A percentile compares a stretch with the other conserved stretches of the same genome.
phyloP scores from a whole-genome alignment of 2,797 vertebrate genomes.

The Leptatherina wallacei region DNA sequence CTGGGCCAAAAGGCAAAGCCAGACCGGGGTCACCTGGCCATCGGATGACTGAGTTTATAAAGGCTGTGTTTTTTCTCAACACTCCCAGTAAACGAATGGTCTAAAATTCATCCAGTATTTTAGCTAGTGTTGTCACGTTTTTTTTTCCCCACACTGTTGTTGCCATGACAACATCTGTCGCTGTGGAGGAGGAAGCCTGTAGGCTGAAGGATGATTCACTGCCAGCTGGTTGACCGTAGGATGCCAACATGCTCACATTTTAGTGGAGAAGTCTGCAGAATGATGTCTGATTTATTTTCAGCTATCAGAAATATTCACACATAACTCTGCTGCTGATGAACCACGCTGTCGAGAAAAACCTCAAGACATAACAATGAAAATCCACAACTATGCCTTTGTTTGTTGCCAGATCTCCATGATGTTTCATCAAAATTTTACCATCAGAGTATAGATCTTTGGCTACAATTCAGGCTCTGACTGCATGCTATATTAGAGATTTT shows the following conservation, averaged over 20 bases:
- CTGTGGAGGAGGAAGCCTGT: constrained; percentile 16
- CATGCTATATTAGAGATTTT: neutral
- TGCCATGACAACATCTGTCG: constrained; percentile 17
- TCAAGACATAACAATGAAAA: neutral
- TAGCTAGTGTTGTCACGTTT: neutral
- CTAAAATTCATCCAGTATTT: neutral
- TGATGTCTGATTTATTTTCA: constrained; percentile 1
- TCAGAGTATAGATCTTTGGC: neutral
- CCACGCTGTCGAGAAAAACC: neutral
- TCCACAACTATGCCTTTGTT: neutral
- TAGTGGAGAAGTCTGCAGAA: neutral
- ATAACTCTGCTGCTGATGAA: neutral
- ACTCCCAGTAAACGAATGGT: neutral
- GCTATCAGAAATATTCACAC: no score
- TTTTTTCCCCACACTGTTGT: constrained; percentile 5
- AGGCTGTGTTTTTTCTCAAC: neutral
- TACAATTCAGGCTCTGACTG: neutral
- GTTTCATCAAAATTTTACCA: neutral
- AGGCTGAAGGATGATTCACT: constrained; percentile 31
- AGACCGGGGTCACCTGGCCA: neutral
- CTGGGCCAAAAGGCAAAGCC: neutral
- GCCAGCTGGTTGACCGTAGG: constrained; percentile 19
- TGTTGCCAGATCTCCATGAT: neutral
- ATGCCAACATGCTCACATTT: constrained; percentile 4
- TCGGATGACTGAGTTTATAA: neutral